Conservation (phyloP, 1,140 invertebrate genomes). For the Amyelois transitella region DNA sequence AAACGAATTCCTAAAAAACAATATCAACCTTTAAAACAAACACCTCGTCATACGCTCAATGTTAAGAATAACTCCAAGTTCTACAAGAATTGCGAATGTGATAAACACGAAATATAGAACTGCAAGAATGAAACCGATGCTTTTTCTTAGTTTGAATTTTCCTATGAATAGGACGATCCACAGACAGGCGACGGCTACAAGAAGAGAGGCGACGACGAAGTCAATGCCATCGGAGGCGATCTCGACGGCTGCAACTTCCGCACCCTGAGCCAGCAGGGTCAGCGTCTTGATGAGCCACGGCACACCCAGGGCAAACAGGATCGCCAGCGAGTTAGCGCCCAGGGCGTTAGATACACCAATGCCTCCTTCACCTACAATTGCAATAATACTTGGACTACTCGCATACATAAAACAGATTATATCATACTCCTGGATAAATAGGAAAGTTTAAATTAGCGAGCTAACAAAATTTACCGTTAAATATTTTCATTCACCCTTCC, state of each 20-base stretch:
- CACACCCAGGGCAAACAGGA: slow-evolving; percentile 87
- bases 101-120: slow-evolving; percentile 79
- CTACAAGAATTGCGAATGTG: slow-evolving; percentile 72
- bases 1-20: background rate
- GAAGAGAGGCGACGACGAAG: slow-evolving; percentile 79
- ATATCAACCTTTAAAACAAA: background rate
- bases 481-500: background rate
- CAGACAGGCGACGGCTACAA: slow-evolving; percentile 76
- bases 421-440: background rate
- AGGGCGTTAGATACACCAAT: slow-evolving; percentile 91
- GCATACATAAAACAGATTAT: background rate
- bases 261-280: slow-evolving; percentile 68
- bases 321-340: slow-evolving; percentile 89
- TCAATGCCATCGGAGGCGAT: slow-evolving; percentile 78
- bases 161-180: slow-evolving; percentile 75
- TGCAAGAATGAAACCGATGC: slow-evolving; percentile 76
- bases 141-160: slow-evolving; percentile 76
- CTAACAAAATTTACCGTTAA: background rate
- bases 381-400: background rate
- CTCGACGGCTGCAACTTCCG: slow-evolving; percentile 47
- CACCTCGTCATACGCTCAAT: slow-evolving; percentile 8
- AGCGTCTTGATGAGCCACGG: slow-evolving; percentile 88
- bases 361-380: slow-evolving; percentile 84
- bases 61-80: slow-evolving; percentile 52
- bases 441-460: background rate